These are phyloP conservation scores for Panthera tigris DNA, from an alignment of 2,113 vertebrate species.

Conservation along the genomic window DNA sequence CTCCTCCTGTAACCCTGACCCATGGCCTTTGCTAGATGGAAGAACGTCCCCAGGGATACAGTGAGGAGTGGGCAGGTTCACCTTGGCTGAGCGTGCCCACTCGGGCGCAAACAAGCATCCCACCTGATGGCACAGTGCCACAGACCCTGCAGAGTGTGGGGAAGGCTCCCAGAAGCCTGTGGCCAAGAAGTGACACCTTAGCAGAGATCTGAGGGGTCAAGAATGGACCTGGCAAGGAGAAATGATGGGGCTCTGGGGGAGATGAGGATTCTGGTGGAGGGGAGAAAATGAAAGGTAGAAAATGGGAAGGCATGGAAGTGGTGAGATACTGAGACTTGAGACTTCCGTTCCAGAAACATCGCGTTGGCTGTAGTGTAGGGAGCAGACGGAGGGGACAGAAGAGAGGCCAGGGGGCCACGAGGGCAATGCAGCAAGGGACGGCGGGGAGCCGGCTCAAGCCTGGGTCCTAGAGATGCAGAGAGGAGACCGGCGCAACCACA, in stretches of 20 bases:
- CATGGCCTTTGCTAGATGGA: background rate
- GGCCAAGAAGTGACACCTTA: rapidly evolving
- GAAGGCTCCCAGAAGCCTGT: background rate
- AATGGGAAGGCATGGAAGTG: background rate
- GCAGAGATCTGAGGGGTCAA: no score
- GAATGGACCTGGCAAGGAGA: background rate
- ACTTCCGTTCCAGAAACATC: background rate
- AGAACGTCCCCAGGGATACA: background rate
- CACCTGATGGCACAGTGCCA: rapidly evolving
- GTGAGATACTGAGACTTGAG: background rate
- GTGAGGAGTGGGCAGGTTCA: background rate
- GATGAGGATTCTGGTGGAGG: background rate
- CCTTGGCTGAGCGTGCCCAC: background rate
- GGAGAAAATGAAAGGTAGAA: no score
- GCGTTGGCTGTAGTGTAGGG: background rate
- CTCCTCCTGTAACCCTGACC: background rate
- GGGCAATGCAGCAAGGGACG: background rate
- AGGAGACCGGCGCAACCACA: rapidly evolving
- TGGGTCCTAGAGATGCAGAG: background rate
- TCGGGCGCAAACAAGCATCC: background rate
- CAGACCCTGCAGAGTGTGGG: rapidly evolving
- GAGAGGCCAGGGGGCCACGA: background rate
- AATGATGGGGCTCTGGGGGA: background rate
- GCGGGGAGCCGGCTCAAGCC: background rate
- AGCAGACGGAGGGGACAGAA: background rate